Evolutionary conservation across 1,140 invertebrate species (phyloP).

Genomic region (Drosophila lacertosa): DNA sequence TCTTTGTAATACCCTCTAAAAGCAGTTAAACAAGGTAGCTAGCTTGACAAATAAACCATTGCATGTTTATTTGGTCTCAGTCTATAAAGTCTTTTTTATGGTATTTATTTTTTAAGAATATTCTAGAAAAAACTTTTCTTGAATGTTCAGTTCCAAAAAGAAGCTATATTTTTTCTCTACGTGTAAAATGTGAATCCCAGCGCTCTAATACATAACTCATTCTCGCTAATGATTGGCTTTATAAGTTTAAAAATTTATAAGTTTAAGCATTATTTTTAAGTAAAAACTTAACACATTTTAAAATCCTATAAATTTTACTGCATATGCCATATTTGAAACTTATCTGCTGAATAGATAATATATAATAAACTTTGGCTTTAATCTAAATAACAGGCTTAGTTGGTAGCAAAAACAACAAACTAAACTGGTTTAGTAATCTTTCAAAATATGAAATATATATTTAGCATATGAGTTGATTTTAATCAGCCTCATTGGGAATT

Average conservation of each 20-base stretch:
- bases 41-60: too few relatives aligned
- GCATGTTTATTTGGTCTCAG: neutral
- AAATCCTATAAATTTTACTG: neutral
- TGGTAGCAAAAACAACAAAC: neutral
- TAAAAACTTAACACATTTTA: neutral
- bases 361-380: neutral
- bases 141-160: too few relatives aligned
- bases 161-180: too few relatives aligned
- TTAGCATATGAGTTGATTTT: neutral
- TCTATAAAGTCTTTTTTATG: too few relatives aligned
- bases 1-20: constrained; percentile 32
- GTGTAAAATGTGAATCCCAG: too few relatives aligned
- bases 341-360: neutral
- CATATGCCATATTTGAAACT: neutral
- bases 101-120: too few relatives aligned
- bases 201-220: too few relatives aligned
- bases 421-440: constrained; percentile 13
- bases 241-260: neutral
- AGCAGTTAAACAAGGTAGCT: neutral
- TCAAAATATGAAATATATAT: constrained; percentile 4
- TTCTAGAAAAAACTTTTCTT: too few relatives aligned
- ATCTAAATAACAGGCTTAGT: constrained; percentile 12
- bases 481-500: constrained; percentile 11
- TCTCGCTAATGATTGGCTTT: neutral
- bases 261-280: neutral